A percentile compares a stretch with the other conserved stretches of the same genome.
Evolutionary conservation across 1,140 invertebrate species (phyloP).

Genomic region (Mactra quadrangularis): DNA sequence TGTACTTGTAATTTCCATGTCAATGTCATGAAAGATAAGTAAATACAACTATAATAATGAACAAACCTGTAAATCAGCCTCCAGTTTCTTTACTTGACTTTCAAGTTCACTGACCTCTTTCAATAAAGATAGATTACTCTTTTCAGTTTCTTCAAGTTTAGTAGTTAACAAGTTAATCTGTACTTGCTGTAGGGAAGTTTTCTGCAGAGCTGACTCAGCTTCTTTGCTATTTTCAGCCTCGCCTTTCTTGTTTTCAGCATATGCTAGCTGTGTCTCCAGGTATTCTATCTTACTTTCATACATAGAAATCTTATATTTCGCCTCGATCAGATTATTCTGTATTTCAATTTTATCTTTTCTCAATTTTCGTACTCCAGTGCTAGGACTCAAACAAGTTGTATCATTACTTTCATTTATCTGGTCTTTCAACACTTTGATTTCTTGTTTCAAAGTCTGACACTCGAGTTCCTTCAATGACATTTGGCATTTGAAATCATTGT

Average conservation of each 20-base stretch:
- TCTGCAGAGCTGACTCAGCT: neutral
- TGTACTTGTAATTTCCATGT: no score
- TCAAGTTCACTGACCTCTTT: slow-evolving; percentile 34
- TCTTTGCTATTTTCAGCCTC: no score
- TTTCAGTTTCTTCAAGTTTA: slow-evolving; percentile 44
- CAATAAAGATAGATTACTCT: slow-evolving; percentile 17
- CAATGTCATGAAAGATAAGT: no score
- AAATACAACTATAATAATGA: no score
- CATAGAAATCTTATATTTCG: slow-evolving; percentile 15
- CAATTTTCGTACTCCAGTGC: slow-evolving; percentile 17
- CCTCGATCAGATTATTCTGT: slow-evolving; percentile 40
- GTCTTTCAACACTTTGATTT: slow-evolving; percentile 42
- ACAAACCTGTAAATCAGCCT: slow-evolving; percentile 26
- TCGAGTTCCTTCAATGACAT: slow-evolving; percentile 31
- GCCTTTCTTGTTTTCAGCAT: slow-evolving; percentile 19
- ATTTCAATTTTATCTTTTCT: slow-evolving; percentile 57
- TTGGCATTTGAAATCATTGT: slow-evolving; percentile 30
- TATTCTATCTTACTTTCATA: slow-evolving; percentile 34
- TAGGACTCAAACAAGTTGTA: slow-evolving; percentile 29
- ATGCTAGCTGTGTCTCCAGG: slow-evolving; percentile 17
- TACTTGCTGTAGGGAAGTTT: slow-evolving; percentile 17
- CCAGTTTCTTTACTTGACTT: slow-evolving; percentile 8
- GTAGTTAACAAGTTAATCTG: slow-evolving; percentile 23
- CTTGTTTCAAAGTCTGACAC: slow-evolving; percentile 19
- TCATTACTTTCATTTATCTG: slow-evolving; percentile 33